Conservation (phyloP, 1,140 invertebrate genomes). For the Andrena cerasifolii region DNA sequence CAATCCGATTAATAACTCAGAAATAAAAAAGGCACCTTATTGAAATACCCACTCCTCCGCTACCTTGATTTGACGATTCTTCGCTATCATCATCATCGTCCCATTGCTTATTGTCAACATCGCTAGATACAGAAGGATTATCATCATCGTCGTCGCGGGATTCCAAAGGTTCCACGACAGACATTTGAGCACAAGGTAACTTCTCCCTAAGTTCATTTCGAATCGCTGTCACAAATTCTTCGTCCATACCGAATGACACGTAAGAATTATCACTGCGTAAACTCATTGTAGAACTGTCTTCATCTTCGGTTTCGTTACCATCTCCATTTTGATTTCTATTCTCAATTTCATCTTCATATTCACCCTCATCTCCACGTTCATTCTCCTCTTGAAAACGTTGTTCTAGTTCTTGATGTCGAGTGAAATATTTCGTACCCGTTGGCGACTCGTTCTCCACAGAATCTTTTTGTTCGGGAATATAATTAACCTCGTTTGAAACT, state of each 20-base stretch:
- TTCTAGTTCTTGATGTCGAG: slow-evolving; percentile 15
- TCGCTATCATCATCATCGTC: slow-evolving; percentile 73
- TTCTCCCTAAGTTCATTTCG: slow-evolving; percentile 88
- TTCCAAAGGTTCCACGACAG: slow-evolving; percentile 76
- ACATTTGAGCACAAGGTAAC: slow-evolving; percentile 86
- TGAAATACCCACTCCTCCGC: slow-evolving; percentile 75
- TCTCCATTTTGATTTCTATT: slow-evolving; percentile 7
- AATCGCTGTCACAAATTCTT: slow-evolving; percentile 87
- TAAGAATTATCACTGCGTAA: slow-evolving; percentile 81
- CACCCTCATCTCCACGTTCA: slow-evolving; percentile 49
- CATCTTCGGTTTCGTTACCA: slow-evolving; percentile 70
- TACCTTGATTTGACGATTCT: slow-evolving; percentile 70
- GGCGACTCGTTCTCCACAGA: not conserved
- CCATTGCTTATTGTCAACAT: slow-evolving; percentile 73
- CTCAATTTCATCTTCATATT: slow-evolving; percentile 42
- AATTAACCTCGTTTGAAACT: slow-evolving; percentile 1
- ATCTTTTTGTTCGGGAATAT: not conserved
- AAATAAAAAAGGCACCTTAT: slow-evolving; percentile 75
- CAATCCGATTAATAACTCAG: not conserved
- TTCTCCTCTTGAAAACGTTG: not conserved
- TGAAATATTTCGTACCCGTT: not conserved
- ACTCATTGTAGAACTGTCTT: slow-evolving; percentile 80
- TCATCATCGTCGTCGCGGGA: slow-evolving; percentile 77
- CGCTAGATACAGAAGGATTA: slow-evolving; percentile 66
- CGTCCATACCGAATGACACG: slow-evolving; percentile 85